Percentiles rank a stretch among this genome's conserved stretches.
phyloP scores from a whole-genome alignment of 2,888 invertebrate genomes.

The Stegophylla sp. region DNA sequence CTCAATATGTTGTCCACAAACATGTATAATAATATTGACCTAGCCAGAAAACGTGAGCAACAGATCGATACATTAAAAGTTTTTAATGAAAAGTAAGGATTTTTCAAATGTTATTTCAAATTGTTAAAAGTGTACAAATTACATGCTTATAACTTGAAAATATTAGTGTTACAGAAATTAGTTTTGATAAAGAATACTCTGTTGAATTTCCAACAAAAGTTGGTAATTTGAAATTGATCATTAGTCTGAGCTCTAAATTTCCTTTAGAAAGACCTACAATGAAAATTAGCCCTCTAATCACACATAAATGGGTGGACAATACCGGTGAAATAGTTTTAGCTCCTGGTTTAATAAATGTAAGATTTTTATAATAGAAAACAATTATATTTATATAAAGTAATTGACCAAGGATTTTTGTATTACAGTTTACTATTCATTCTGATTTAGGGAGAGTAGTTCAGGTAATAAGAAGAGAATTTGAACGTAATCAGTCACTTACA shows the following conservation, averaged over 20 bases:
- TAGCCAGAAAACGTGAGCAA: constrained; percentile 63
- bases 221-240: constrained; percentile 73
- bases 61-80: constrained; percentile 84
- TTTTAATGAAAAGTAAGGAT: constrained; percentile 78
- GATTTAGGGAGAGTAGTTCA: constrained; percentile 82
- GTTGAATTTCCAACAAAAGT: constrained; percentile 74
- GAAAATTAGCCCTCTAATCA: constrained; percentile 72
- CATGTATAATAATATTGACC: constrained; percentile 10
- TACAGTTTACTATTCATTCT: constrained; percentile 76
- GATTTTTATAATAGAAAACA: constrained; percentile 61
- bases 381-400: not conserved
- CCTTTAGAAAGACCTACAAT: constrained; percentile 78
- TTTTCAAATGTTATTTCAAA: no score
- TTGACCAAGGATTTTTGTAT: constrained; percentile 35
- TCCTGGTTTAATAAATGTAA: constrained; percentile 77
- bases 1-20: constrained; percentile 38
- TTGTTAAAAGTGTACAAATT: no score
- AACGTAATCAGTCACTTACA: constrained; percentile 71
- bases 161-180: constrained; percentile 74
- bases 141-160: no score
- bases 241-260: constrained; percentile 74
- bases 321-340: constrained; percentile 76
- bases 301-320: constrained; percentile 77
- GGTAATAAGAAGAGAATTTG: constrained; percentile 80
- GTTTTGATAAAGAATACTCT: constrained; percentile 76